Base-by-base conservation (phyloP, 2,888 invertebrate genomes). In the Drepana falcataria region DNA sequence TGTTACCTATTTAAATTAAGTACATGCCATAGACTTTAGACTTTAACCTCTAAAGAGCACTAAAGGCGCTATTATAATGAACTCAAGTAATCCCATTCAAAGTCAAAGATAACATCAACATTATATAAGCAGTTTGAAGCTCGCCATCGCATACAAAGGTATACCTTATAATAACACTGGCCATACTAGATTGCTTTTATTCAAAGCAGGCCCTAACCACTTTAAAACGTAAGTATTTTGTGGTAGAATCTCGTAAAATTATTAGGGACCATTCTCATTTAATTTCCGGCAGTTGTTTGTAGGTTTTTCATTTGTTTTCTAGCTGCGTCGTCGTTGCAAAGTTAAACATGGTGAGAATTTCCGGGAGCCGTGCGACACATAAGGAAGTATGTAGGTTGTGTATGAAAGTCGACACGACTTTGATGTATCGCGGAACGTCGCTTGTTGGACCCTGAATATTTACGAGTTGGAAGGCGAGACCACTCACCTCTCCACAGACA, bases 381-480 rank as follows among this genome's bases (percentile, higher is more conserved):
- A 66, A 63, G 66, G 65, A 76, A 69, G 73, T 70, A 73, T 69
- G 66, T 63, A 64, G 64, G 64, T 71, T 61, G 68, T 71, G 69
- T 77, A 77, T 77, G 75, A 75, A 68, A 79, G 76, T 73, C 74
- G 74, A 76, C 74, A 64, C 74, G 81, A 83, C 84, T 81, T 83
- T 81, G 84, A 85, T 83, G 83, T 83, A 83, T 83, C 76, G 79
- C 73, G 73, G 72, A 76, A 68, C 76, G 79, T 68, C 73, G 71
- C 68, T 67, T 73, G 77, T 75, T 69, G 80, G 79, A 79, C 81
- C 81, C 81, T 84, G 85, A 85, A 86, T 86, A 85, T 86, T 85
- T 85, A 86, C 83, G 81, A 83, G 76, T 65, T 66, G 71, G 68
- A 74, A 68, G 66, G 64, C 69, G 64, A 64, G 68, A 66, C 68